phyloP scores from a whole-genome alignment of 2,113 vertebrate genomes.

The Leuciscus idus region DNA sequence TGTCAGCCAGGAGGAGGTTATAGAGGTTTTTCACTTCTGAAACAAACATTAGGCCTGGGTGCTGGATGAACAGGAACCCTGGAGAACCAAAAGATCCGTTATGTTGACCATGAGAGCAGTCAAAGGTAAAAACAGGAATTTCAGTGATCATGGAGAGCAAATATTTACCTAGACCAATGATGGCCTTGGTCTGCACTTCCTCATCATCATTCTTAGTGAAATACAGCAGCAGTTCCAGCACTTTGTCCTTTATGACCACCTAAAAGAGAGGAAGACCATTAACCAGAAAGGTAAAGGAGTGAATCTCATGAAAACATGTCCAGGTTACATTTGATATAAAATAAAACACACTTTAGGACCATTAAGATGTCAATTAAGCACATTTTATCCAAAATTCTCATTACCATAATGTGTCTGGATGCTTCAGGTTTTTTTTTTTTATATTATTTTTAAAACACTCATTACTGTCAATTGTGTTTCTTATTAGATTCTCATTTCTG shows the following conservation, averaged over 20 bases:
- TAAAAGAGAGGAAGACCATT: slow-evolving; percentile 62
- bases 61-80: slow-evolving; percentile 98
- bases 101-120: not conserved
- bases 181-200: slow-evolving; percentile 98
- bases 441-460: not conserved
- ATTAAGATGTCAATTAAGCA: not conserved
- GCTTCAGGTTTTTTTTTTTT: not conserved
- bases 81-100: not conserved
- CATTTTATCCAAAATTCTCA: not conserved
- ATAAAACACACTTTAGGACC: not conserved
- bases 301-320: not conserved
- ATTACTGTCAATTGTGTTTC: not conserved
- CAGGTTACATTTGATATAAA: not conserved
- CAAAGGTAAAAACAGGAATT: not conserved
- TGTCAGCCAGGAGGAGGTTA: slow-evolving; percentile 93
- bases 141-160: not conserved
- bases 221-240: slow-evolving; percentile 94
- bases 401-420: not conserved
- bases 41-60: slow-evolving; percentile 96
- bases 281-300: not conserved
- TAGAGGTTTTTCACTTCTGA: slow-evolving; percentile 95
- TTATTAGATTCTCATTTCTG: not conserved
- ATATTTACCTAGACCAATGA: slow-evolving; percentile 94
- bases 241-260: slow-evolving; percentile 98
- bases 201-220: slow-evolving; percentile 98